These are phyloP conservation scores for Lithobates pipiens DNA, from an alignment of 2,797 vertebrate species.

Conservation along the genomic window DNA sequence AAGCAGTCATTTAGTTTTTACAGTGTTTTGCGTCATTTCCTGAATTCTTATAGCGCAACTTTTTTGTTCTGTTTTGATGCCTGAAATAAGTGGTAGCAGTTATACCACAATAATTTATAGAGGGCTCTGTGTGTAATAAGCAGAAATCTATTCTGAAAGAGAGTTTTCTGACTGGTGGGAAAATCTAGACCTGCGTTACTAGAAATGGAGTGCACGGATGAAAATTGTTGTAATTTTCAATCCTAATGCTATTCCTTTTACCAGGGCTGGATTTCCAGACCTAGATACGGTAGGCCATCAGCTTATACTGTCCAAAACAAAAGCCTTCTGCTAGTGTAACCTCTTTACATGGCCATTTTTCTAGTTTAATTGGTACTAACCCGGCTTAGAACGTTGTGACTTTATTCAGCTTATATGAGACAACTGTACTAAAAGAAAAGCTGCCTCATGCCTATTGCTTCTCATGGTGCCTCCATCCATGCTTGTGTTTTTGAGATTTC, in stretches of 20 bases:
- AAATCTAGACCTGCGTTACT: not conserved
- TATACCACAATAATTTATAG: not conserved
- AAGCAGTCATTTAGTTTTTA: constrained; percentile 11
- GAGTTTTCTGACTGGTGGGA: not conserved
- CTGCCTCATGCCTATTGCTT: too few species aligned
- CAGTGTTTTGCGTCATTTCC: not conserved
- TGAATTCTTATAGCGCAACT: not conserved
- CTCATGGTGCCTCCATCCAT: too few species aligned
- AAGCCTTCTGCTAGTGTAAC: not conserved
- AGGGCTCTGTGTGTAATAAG: too few species aligned
- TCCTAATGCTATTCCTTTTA: not conserved
- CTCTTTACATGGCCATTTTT: not conserved
- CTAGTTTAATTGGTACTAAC: not conserved
- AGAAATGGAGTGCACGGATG: too few species aligned
- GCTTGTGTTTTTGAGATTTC: too few species aligned
- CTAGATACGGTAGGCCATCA: not conserved
- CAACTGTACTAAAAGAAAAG: too few species aligned
- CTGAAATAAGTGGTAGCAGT: not conserved
- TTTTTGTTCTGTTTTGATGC: not conserved
- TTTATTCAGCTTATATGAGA: not conserved
- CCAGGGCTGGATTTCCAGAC: not conserved
- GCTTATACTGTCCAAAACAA: not conserved
- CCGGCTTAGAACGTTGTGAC: not conserved
- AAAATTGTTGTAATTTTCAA: not conserved
- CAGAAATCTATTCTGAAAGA: not conserved